Evolutionary conservation across 2,888 invertebrate species (phyloP), one percentile per base, ranked within the genome.

Genomic region (Hydroisotoma schaefferi): DNA sequence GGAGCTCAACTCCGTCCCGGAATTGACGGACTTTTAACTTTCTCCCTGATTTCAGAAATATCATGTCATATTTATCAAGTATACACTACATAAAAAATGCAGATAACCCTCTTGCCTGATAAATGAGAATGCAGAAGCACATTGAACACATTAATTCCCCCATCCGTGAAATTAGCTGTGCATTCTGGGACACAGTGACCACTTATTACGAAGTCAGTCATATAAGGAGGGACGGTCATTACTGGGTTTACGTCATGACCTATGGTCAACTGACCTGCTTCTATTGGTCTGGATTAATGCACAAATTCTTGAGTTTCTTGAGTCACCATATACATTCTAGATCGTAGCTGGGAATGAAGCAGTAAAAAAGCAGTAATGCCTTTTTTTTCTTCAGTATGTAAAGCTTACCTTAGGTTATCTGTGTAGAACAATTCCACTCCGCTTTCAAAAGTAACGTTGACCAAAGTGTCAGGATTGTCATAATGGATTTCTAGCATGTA

Each of bases 401-500:
- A 52, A 29, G n/a, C 23, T 8, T 54, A 48, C 2, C 93, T 80
- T 33, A 90, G 76, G 20, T 85, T 80, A 0, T 84, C 82, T 0
- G 90, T 90, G 76, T 89, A 86, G 74, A 86, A 85, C 20, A 93
- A 79, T 15, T 88, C 80, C 54, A 93, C 82, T 0, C 93, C 93
- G 0, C 88, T 87, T 73, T 85, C 87, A 77, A 89, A 63, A 1
- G 18, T 18, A 2, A 68, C 53, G 15, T 70, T 66, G 40, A 37
- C 18, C 5, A 65, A 28, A 4, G 63, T 47, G 4, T 63, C 56
- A 2, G 77, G 78, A 64, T 94, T 94, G 76, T 93, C 91, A 76
- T 91, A 94, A 79, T 94, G 93, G 72, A 91, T 86, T 78, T 94
- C 92, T 52, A 93, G 81, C 87, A 92, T 88, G 27, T 40, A 53